Evolutionary conservation across 2,888 invertebrate genomes (phyloP).

Genomic region (Tromatobia lineatoria): DNA sequence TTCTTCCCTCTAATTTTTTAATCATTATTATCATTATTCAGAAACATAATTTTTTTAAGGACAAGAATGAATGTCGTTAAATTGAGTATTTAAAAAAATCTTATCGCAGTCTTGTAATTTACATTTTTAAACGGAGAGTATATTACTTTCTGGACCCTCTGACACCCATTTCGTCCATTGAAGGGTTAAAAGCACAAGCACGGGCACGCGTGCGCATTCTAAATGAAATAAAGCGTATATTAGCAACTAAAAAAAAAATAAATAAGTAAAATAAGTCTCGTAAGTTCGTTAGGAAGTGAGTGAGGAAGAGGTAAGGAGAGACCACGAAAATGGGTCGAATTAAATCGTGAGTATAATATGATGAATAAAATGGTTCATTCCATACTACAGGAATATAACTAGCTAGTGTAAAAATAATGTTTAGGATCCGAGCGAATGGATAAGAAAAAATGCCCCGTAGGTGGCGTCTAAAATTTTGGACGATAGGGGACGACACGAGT

Average conservation of each 20-base stretch:
- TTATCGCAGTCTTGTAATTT: not conserved
- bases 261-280: conserved; percentile 45
- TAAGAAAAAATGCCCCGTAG: not conserved
- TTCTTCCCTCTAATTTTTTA: no score
- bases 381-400: conserved; percentile 8
- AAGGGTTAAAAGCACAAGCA: conserved; percentile 9
- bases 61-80: not conserved
- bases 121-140: not conserved
- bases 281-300: conserved; percentile 61
- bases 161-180: not conserved
- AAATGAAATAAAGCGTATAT: conserved; percentile 21
- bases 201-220: conserved; percentile 67
- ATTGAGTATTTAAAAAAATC: not conserved
- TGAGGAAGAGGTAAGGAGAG: conserved; percentile 24
- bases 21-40: no score
- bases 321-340: conserved; percentile 23
- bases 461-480: not conserved
- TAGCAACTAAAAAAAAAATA: conserved; percentile 16
- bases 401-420: conserved; percentile 12
- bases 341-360: conserved; percentile 46
- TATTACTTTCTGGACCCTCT: not conserved
- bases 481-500: not conserved
- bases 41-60: not conserved
- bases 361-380: conserved; percentile 26
- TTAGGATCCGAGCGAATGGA: not conserved